Conservation (phyloP, 2,888 invertebrate species). For the Chymomyza caudatula region DNA sequence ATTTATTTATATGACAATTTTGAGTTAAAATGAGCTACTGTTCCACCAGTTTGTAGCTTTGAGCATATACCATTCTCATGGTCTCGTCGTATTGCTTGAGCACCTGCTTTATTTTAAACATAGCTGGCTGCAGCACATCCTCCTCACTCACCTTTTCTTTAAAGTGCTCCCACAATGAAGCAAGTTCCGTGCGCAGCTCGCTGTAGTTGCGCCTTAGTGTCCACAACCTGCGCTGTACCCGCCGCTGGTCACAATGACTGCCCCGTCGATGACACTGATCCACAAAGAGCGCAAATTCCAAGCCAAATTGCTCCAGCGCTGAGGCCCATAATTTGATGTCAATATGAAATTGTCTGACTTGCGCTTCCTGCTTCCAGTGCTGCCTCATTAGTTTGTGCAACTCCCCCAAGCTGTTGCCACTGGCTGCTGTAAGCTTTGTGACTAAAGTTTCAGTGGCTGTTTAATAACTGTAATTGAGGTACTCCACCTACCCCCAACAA, state of each 20-base stretch:
- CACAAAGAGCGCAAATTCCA: slow-evolving; percentile 31
- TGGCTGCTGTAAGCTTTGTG: background rate
- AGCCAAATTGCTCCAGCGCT: slow-evolving; percentile 30
- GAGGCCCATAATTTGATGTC: slow-evolving; percentile 37
- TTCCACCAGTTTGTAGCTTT: slow-evolving; percentile 36
- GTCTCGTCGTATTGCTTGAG: slow-evolving; percentile 33
- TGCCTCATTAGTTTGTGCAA: slow-evolving; percentile 38
- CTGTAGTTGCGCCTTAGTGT: slow-evolving; percentile 26
- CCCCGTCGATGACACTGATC: slow-evolving; percentile 39
- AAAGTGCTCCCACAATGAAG: slow-evolving; percentile 34
- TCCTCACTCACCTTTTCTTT: slow-evolving; percentile 25
- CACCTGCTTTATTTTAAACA: slow-evolving; percentile 21
- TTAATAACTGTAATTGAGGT: slow-evolving; percentile 22
- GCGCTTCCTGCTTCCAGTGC: background rate
- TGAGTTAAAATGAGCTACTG: too few species aligned
- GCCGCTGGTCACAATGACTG: slow-evolving; percentile 28
- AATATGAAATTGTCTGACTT: slow-evolving; percentile 20
- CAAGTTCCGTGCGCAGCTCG: slow-evolving; percentile 35
- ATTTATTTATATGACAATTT: too few species aligned
- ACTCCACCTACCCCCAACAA: slow-evolving; percentile 30
- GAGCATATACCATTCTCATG: slow-evolving; percentile 18
- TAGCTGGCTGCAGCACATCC: slow-evolving; percentile 26
- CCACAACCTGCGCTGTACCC: slow-evolving; percentile 39
- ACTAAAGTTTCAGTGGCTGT: background rate
- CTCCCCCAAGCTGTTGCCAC: slow-evolving; percentile 29